Base-by-base conservation (phyloP, 2,888 invertebrate species). In the Acanthosepion esculentum region DNA sequence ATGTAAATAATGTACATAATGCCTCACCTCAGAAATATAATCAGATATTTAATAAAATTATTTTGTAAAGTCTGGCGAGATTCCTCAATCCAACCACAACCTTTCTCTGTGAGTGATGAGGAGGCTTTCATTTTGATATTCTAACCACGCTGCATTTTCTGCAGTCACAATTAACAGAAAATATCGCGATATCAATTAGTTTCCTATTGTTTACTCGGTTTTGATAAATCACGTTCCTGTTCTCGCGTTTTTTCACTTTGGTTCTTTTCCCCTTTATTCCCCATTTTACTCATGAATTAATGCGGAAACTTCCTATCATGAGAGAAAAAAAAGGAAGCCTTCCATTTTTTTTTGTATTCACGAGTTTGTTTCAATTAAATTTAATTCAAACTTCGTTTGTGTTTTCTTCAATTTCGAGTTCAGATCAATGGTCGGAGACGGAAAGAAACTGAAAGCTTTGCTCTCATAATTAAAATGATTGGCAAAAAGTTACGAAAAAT, bases 341-440 rank as follows among this genome's bases (percentile, higher is more conserved):
- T 26, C 5, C 23, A 7, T 59, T 78, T 78, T n/a, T 78, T 33
- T n/a, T n/a, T 18, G 78, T 29, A 15, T n/a, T 78, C 18, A 33
- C 78, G 33, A 78, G n/a, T 78, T 78, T n/a, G 78, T 78, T 78
- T 78, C n/a, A 78, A 78, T 78, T 33, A 78, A n/a, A 78, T 78
- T 33, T n/a, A 78, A 78, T 78, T 78, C n/a, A 78, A 78, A 78
- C 78, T 78, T 78, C 78, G 15, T 78, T 78, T 78, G 78, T 78
- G 4, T 78, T n/a, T n/a, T 78, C 33, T n/a, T 15, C 78, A 78
- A 78, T n/a, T 2, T 78, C n/a, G n/a, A 78, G n/a, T 78, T 12
- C 23, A 78, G 33, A 78, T 78, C 78, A 33, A 78, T 78, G n/a
- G 4, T 78, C 18, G 15, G 78, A n/a, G n/a, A 29, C 0, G 18